Evolutionary conservation across 2,888 invertebrate genomes (phyloP), one percentile per base, ranked within the genome.

Genomic region (Parelbella ahira): DNA sequence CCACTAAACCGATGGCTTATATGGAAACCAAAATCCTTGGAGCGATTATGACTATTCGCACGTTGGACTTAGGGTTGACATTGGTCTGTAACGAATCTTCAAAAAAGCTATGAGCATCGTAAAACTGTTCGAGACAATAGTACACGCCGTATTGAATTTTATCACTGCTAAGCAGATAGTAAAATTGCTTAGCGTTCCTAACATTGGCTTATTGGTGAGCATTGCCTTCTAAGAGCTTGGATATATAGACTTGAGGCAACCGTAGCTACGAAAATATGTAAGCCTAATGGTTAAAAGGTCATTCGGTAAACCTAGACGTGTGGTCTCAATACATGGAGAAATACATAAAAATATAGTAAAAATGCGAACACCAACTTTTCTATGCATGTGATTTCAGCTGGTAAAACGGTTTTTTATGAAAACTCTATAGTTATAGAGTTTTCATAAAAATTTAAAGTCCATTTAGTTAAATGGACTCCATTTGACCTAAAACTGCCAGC

Each of bases 41-140:
- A 56, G 52, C 67, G 55, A 68, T 68, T 68, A 64, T 67, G 60
- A 60, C 53, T 65, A 66, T 61, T 75, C 39, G 29, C 36, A 33
- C 51, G 43, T 53, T 50, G 54, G 9, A 28, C 39, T 27, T 58
- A 48, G 53, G 57, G 70, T 63, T 60, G 47, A 58, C 44, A 68
- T 68, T 66, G 54, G 60, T 63, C 56, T 68, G 61, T 45, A 44
- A 42, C 36, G 39, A 9, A 32, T 39, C 20, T 27, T 33, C 19
- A 6, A n/a, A 25, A 25, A 13, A 3, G 4, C 11, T 39, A 5
- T 33, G 33, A 20, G 27, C 25, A 8, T 41, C 27, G 33, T 41
- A 41, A 39, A 41, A 27, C 32, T 27, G 24, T 41, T 27, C 13
- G 24, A 25, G 19, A 27, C 10, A 15, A 27, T n/a, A 27, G 6